Evolutionary conservation across 2,113 vertebrate species (phyloP), one percentile per base, ranked within the genome.

Genomic region (Sarotherodon lohbergeri): DNA sequence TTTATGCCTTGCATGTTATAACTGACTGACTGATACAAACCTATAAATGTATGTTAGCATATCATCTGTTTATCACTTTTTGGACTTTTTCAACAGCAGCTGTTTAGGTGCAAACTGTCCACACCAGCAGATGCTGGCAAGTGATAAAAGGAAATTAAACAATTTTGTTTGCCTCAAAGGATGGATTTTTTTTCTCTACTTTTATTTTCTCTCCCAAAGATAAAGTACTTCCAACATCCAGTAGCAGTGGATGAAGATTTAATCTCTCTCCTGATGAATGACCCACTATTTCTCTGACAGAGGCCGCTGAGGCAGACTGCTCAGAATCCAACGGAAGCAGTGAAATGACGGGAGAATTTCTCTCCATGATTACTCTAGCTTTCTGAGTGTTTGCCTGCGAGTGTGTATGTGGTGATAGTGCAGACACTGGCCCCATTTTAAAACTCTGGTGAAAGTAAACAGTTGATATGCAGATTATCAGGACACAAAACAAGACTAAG

Each of bases 191-290:
- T 68, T 14, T 0, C 54, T 87, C 27, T 55, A 61, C 43, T 71
- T 92, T 86, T 87, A 82, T 81, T 89, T 82, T 56, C 59, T 50
- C 19, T 91, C 29, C 22, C 57, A 66, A 81, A 89, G 91, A 93
- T 88, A 57, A 92, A 94, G 81, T 32, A 71, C 88, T 88, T 89
- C 84, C 68, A 81, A n/a, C 86, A 90, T 80, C 82, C 88, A 91
- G 83, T 12, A 82, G 84, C 83, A 85, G 88, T 46, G 80, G 93
- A 88, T 90, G 89, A 91, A 90, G 93, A 95, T 94, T 46, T 94
- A 94, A 94, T 95, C 93, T 94, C 80, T 52, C 87, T 85, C 36
- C 61, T 92, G 94, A 95, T 92, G 52, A 93, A 95, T 90, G 90
- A 93, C 68, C 86, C 82, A 80, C 83, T 86, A 27, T 81, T 86